Conservation (phyloP, 1,140 invertebrate genomes). For the Colletes gigas region DNA sequence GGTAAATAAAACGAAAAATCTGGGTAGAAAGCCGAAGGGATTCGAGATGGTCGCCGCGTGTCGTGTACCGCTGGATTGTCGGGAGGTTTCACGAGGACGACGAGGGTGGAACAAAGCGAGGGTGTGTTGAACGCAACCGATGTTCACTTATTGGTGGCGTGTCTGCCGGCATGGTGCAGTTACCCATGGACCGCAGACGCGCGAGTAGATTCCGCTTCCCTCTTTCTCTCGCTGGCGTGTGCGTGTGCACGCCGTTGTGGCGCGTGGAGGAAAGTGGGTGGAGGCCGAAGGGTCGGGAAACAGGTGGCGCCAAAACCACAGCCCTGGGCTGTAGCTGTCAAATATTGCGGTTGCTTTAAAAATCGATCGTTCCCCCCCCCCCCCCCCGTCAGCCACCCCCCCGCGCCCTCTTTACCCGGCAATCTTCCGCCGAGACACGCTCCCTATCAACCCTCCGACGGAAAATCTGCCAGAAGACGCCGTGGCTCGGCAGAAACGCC, state of each 20-base stretch:
- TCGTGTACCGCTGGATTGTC: conserved; percentile 56
- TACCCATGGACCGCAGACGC: conserved; percentile 68
- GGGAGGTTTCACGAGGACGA: conserved; percentile 55
- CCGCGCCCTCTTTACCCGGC: conserved; percentile 13
- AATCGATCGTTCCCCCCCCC: conserved; percentile 72
- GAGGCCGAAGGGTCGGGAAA: conserved; percentile 73
- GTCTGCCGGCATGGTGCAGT: conserved; percentile 80
- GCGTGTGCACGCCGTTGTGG: conserved; percentile 9
- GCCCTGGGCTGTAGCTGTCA: conserved; percentile 75
- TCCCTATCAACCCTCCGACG: conserved; percentile 22
- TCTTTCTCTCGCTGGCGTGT: conserved; percentile 37
- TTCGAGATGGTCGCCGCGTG: conserved; percentile 39
- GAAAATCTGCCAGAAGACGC: conserved; percentile 26
- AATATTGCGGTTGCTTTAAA: conserved; percentile 80
- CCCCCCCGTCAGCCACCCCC: not conserved
- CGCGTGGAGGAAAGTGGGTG: conserved; percentile 44
- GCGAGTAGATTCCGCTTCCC: conserved; percentile 49
- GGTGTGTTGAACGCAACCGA: conserved; percentile 78
- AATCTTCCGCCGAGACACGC: conserved; percentile 42
- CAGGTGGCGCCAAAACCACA: conserved; percentile 79
- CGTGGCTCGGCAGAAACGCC: too few species aligned
- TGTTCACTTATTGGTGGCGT: conserved; percentile 81
- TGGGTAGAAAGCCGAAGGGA: conserved; percentile 31
- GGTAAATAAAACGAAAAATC: conserved; percentile 31
- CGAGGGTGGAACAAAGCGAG: conserved; percentile 71